These are phyloP conservation scores for Pyrrhura leucotis DNA, from an alignment of 2,797 vertebrate species.

Conservation along the genomic window DNA sequence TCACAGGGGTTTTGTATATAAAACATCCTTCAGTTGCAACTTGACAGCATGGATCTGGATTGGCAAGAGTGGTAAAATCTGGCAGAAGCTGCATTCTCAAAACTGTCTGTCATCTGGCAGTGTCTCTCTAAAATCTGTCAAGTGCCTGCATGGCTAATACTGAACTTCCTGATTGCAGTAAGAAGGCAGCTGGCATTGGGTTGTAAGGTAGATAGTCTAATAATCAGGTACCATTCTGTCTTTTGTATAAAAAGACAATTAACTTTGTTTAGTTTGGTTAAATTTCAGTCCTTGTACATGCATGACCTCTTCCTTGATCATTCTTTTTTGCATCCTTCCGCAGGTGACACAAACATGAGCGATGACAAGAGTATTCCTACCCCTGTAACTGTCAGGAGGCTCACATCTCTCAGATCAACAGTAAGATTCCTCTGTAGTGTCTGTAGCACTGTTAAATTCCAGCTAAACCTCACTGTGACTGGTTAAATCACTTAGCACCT, in stretches of 20 bases:
- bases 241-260: background rate
- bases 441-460: background rate
- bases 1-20: accelerated
- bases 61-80: too few species aligned
- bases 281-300: background rate
- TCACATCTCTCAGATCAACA: background rate
- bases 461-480: background rate
- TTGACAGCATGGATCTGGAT: background rate
- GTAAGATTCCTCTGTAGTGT: constrained; percentile 43
- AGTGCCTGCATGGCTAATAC: accelerated
- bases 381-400: constrained; percentile 42
- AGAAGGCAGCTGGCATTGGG: background rate
- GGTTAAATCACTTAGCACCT: background rate
- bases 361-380: constrained; percentile 26
- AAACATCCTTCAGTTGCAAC: background rate
- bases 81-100: background rate
- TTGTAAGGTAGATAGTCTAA: background rate
- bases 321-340: background rate
- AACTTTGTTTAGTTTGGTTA: background rate
- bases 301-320: accelerated
- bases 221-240: background rate
- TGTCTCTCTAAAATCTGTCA: background rate
- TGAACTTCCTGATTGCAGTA: background rate
- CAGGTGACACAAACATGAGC: background rate
- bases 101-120: background rate